Evolutionary conservation across 2,888 invertebrate species (phyloP).

Genomic region (Choreutis nemorana): DNA sequence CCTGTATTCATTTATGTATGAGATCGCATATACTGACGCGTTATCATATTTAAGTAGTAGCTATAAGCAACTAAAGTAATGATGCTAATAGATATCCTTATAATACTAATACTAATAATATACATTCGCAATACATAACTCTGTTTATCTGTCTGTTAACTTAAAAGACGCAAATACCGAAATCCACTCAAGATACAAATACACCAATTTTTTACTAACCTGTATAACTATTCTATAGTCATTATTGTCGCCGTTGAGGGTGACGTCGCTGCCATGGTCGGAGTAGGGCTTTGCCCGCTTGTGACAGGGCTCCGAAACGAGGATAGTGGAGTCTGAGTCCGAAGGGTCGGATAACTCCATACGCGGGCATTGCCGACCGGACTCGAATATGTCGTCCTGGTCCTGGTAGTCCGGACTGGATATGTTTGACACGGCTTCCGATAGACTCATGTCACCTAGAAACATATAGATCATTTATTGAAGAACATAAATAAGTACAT

Average conservation of each 20-base stretch:
- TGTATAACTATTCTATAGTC: slow-evolving; percentile 85
- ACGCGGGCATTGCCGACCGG: slow-evolving; percentile 77
- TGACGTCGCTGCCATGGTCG: slow-evolving; percentile 67
- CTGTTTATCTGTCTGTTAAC: no score
- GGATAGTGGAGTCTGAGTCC: slow-evolving; percentile 88
- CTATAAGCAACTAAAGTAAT: no score
- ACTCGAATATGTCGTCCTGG: slow-evolving; percentile 83
- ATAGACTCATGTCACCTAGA: slow-evolving; percentile 80
- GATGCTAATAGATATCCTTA: no score
- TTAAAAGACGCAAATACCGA: no score
- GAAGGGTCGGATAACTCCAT: slow-evolving; percentile 90
- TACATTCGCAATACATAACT: no score
- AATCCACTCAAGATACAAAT: no score
- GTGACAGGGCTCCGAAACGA: slow-evolving; percentile 81
- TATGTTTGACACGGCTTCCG: slow-evolving; percentile 88
- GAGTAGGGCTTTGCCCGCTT: slow-evolving; percentile 56
- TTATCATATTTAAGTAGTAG: no score
- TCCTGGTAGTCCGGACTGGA: slow-evolving; percentile 91
- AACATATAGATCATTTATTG: slow-evolving; percentile 6
- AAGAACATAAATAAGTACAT: slow-evolving; percentile 22
- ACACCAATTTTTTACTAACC: no score
- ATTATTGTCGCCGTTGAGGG: slow-evolving; percentile 55
- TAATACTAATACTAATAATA: no score
- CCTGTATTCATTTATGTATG: no score
- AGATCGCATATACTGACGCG: no score